Percentiles rank a stretch among this genome's conserved stretches.
Conservation (phyloP, 1,140 invertebrate genomes). For the Hypothenemus hampei region DNA sequence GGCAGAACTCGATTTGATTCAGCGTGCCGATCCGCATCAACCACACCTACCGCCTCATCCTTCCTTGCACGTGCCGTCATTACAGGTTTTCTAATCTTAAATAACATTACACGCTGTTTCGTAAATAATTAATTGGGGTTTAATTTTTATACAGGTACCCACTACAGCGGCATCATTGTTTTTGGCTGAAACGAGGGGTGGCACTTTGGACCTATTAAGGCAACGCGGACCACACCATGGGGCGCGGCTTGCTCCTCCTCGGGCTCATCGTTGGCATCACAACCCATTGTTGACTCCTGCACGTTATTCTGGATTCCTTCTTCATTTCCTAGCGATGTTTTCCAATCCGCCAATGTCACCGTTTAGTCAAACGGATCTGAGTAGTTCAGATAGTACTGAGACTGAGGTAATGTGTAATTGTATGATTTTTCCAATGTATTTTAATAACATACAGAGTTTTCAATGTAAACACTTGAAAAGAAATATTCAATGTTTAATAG, state of each 20-base stretch:
- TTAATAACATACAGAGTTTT: too few species aligned
- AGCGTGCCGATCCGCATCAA: slow-evolving; percentile 31
- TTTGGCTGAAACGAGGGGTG: slow-evolving; percentile 47
- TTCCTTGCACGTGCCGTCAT: slow-evolving; percentile 47
- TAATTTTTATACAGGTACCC: slow-evolving; percentile 17
- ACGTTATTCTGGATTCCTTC: slow-evolving; percentile 63
- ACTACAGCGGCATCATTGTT: slow-evolving; percentile 52
- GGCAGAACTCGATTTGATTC: slow-evolving; percentile 42
- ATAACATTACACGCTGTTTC: too few species aligned
- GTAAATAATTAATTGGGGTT: too few species aligned
- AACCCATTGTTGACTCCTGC: slow-evolving; percentile 51
- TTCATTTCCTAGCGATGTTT: slow-evolving; percentile 88
- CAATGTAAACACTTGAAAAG: too few species aligned
- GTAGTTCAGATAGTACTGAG: slow-evolving; percentile 70
- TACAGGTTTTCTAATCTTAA: slow-evolving; percentile 44
- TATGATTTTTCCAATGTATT: too few species aligned
- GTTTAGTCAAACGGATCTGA: slow-evolving; percentile 66
- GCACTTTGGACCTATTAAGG: slow-evolving; percentile 27
- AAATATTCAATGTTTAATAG: background rate
- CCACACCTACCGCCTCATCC: slow-evolving; percentile 41
- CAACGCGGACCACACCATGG: slow-evolving; percentile 41
- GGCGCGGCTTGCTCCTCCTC: slow-evolving; percentile 44
- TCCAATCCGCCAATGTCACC: slow-evolving; percentile 75
- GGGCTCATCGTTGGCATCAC: slow-evolving; percentile 54
- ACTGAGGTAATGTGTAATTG: slow-evolving; percentile 69